Evolutionary conservation across 2,888 invertebrate species (phyloP), one percentile per base, ranked within the genome.

Genomic region (Metalampra italica): DNA sequence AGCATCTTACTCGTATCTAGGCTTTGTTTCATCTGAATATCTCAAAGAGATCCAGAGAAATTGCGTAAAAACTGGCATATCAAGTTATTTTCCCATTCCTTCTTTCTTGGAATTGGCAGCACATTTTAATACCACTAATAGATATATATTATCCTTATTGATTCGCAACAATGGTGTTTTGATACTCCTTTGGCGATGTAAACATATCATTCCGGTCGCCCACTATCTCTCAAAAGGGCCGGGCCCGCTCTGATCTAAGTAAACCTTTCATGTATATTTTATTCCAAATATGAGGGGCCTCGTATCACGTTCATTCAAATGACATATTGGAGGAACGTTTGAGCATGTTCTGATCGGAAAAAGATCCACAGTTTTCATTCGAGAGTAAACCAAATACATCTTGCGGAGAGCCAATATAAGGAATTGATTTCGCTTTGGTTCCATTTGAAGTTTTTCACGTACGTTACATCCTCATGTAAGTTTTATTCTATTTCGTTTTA

Each of bases 181-280:
- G 70, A 69, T 77, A 74, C 60, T 61, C 71, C 74, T 83, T 78
- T 78, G 80, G 80, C 78, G 75, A 78, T 70, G 74, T 79, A 77
- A 79, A 81, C 79, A 78, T 82, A 76, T 77, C 70, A 70, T 71
- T 71, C 60, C 65, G 62, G 55, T 59, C 67, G 69, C 68, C 66
- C 71, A 75, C 75, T 78, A 78, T 78, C 75, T 68, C 57, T 59
- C 58, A 64, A 76, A 76, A 71, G 74, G 71, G 68, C 70, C 61
- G 60, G 62, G 70, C 66, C 74, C 72, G 66, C 64, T 72, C 71
- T 78, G 78, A 78, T 81, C 78, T 77, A 75, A 82, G 79, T 78
- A 78, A 83, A 82, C 80, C 82, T 82, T 86, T 85, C 78, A 83
- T 83, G 79, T 85, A 81, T 82, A 80, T 82, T 84, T 85, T 82